Base-by-base conservation (phyloP, 1,140 invertebrate genomes). In the Octopus bimaculoides region DNA sequence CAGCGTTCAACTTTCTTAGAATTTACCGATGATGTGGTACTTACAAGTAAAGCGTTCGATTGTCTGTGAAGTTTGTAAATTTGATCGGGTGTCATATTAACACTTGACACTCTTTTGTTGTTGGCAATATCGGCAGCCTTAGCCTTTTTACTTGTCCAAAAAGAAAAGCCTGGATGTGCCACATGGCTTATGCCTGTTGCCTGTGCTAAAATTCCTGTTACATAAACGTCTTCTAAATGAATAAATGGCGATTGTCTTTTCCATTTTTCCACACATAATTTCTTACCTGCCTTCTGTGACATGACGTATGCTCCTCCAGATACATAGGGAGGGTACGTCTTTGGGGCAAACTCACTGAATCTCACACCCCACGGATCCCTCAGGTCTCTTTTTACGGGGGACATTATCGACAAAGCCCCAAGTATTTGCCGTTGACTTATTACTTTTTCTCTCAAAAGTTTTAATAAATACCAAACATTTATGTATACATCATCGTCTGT, bases 401-500 rank as follows among this genome's bases (percentile, higher is more conserved):
- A 56, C 12, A 78, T 75, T 6, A 52, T n/a, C 20, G 20, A 54
- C 66, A 75, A 20, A 17, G 52, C 54, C 17, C 73, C 76, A 5
- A 78, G 17, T 14, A 81, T 78, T 8, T 56, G 54, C 54, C 17
- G 41, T 14, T 54, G 20, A 26, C 6, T 9, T 6, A 52, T 20
- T 12, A 52, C 76, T 14, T 80, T 74, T 52, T 78, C 76, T 14
- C 73, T 77, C 0, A 85, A 20, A n/a, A 80, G 41, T 71, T 77
- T 73, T 76, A 82, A 14, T 54, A 86, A 55, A 5, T 66, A 52
- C 17, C 81, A 78, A 69, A 82, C 77, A 90, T 96, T 94, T 17
- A 96, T 92, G 54, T 95, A 93, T 82, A 95, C 95, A 87, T 97
- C 96, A 89, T 97, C 96, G 88, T 97, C 96, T 88, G 95, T 94